Evolutionary conservation across 2,797 vertebrate genomes (phyloP).

Genomic region (Tadarida brasiliensis): DNA sequence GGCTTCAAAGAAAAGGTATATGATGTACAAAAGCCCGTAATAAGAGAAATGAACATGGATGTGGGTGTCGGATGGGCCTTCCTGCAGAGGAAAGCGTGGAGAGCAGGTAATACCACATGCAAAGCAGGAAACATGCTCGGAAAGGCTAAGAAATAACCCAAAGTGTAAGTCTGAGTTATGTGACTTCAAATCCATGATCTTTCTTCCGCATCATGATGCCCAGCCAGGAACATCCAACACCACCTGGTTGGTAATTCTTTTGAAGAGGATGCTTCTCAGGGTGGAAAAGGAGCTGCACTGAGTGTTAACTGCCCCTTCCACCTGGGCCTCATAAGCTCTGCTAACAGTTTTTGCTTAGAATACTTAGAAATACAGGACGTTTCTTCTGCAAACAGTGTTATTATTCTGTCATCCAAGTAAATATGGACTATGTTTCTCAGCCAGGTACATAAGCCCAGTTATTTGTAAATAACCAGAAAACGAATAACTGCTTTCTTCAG

Average conservation of each 20-base stretch:
- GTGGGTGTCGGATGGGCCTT: background rate
- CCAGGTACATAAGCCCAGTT: background rate
- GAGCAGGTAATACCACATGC: background rate
- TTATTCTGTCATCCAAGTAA: background rate
- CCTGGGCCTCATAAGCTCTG: background rate
- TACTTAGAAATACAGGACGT: background rate
- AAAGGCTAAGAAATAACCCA: background rate
- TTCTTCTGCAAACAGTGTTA: conserved; percentile 16
- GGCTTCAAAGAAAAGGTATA: background rate
- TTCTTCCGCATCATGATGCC: background rate
- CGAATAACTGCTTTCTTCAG: background rate
- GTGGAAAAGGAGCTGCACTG: background rate
- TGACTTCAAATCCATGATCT: background rate
- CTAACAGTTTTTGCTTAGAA: background rate
- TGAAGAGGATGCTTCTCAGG: background rate
- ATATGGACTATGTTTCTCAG: background rate
- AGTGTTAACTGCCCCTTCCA: background rate
- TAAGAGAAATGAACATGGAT: background rate
- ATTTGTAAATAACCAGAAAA: conserved; percentile 9
- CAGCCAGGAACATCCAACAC: background rate
- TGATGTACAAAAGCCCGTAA: background rate
- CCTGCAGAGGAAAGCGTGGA: background rate
- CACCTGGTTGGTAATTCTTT: background rate
- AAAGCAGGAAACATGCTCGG: background rate
- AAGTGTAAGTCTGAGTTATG: background rate